Evolutionary conservation across 2,113 vertebrate genomes (phyloP).

Genomic region (Eretmochelys imbricata): DNA sequence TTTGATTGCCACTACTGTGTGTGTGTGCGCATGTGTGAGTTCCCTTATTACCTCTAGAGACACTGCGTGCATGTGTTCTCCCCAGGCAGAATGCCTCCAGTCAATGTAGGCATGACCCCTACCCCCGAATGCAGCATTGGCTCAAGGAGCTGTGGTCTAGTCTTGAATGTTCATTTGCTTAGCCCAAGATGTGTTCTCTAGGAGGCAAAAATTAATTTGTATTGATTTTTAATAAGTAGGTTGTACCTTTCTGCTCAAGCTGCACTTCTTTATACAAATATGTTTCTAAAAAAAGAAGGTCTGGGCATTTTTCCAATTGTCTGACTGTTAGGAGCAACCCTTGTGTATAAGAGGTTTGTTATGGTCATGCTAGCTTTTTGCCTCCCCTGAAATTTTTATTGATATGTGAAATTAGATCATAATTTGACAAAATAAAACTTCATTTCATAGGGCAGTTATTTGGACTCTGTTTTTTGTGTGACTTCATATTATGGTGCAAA

Average conservation of each 20-base stretch:
- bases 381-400: not conserved
- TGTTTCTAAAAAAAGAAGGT: accelerated
- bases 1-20: not conserved
- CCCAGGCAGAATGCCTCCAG: not conserved
- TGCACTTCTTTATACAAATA: not conserved
- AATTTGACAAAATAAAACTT: constrained; percentile 46
- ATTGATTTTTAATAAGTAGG: not conserved
- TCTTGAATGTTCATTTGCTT: accelerated
- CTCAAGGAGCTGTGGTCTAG: accelerated
- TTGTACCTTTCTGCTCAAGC: not conserved
- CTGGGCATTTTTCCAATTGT: not conserved
- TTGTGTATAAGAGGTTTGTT: not conserved
- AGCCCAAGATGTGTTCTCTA: not conserved
- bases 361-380: not conserved
- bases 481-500: constrained; percentile 43
- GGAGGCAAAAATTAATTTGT: not conserved
- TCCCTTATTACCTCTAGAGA: accelerated
- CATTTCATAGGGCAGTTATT: constrained; percentile 50
- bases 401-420: constrained; percentile 42
- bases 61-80: not conserved
- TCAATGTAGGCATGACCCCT: accelerated
- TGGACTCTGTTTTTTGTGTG: constrained; percentile 19
- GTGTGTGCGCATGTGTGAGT: not conserved
- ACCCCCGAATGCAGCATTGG: accelerated
- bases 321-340: not conserved